Base-by-base conservation (phyloP, 1,140 invertebrate species). In the Cotesia chilonis region DNA sequence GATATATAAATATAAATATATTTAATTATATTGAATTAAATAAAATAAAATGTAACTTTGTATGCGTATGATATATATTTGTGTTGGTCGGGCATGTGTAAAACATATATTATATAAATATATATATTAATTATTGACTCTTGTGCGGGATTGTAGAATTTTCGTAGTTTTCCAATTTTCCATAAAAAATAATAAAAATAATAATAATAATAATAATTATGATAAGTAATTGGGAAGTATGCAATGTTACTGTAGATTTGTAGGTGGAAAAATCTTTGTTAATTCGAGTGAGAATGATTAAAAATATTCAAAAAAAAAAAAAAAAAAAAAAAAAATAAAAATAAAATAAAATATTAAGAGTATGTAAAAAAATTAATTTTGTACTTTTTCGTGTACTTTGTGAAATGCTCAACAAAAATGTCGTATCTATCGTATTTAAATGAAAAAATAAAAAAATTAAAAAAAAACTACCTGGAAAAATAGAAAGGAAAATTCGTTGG, bases 351-450 rank as follows among this genome's bases (percentile, higher is more conserved):
- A 78, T 76, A 77, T 72, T 79, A 80, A 78, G 78, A 79, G 77
- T 80, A 80, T 80, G 79, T 85, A 83, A 85, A 37, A 84, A 78
- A 84, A 85, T 86, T 84, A 83, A 84, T 86, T 85, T 87, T 87
- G 76, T 84, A 85, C 84, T 82, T 84, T 81, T 82, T 81, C 78
- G 79, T 81, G 81, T 79, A 79, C 76, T 77, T 82, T 77, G 77
- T 77, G 77, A 81, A 82, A 82, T 83, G 82, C 81, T 85, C 84
- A 83, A 82, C 76, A 78, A 72, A 74, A 75, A 67, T 71, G 28
- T 75, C 69, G 70, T 72, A 76, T 76, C 67, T 74, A 74, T 72
- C 63, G 70, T 71, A 69, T 72, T 74, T 41, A 69, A 72, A 71
- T 63, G 51, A 71, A 70, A 17, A 12, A 28, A 60, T 10, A 7